phyloP scores from a whole-genome alignment of 2,888 invertebrate genomes.

The Endomychus coccineus region DNA sequence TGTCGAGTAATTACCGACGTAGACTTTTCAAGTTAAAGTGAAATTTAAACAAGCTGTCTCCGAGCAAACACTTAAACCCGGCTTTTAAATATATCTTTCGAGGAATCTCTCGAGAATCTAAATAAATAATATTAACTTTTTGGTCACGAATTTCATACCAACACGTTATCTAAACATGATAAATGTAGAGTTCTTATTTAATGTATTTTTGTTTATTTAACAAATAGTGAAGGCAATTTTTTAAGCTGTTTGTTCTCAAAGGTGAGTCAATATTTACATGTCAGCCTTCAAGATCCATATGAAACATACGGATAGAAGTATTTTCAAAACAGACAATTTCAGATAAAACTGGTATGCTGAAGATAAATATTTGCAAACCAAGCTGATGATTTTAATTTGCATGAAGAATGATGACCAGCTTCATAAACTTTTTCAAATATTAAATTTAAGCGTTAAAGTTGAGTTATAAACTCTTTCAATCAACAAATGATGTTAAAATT shows the following conservation, averaged over 20 bases:
- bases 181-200: constrained; percentile 12
- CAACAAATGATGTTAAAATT: too few relatives aligned
- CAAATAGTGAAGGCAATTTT: constrained; percentile 12
- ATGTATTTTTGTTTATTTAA: constrained; percentile 13
- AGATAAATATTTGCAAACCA: too few relatives aligned
- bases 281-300: too few relatives aligned
- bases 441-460: too few relatives aligned
- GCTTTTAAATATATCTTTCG: constrained; percentile 5
- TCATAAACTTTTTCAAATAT: too few relatives aligned
- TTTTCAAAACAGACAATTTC: too few relatives aligned
- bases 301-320: too few relatives aligned
- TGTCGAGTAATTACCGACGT: constrained; percentile 11
- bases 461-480: too few relatives aligned
- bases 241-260: constrained; percentile 10
- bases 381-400: too few relatives aligned
- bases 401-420: too few relatives aligned
- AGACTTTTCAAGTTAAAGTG: constrained; percentile 6
- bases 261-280: constrained; percentile 10
- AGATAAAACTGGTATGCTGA: too few relatives aligned
- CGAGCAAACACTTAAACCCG: constrained; percentile 7
- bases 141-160: constrained; percentile 8
- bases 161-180: constrained; percentile 10
- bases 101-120: constrained; percentile 5
- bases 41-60: constrained; percentile 3
- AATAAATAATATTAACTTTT: constrained; percentile 12